Conservation (phyloP, 1,140 invertebrate genomes). For the Dysdera silvatica region DNA sequence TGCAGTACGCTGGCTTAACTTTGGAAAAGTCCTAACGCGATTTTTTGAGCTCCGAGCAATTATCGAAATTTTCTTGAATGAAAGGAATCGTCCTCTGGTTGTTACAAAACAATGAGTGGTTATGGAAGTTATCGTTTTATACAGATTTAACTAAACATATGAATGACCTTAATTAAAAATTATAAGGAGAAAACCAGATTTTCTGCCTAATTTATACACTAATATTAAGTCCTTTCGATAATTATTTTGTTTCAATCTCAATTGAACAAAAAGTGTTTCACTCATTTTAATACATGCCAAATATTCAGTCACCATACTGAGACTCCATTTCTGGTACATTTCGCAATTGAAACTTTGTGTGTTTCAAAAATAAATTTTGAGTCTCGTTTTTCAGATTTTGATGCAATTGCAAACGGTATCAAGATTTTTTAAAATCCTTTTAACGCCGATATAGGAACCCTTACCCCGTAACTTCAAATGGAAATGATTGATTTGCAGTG, state of each 20-base stretch:
- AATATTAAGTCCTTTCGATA: background rate
- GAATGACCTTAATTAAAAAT: background rate
- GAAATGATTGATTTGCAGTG: background rate
- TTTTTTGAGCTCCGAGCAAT: constrained; percentile 32
- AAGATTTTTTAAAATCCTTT: background rate
- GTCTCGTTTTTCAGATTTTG: background rate
- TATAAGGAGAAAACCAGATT: background rate
- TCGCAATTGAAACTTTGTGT: background rate
- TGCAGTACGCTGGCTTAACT: constrained; percentile 37
- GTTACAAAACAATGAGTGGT: background rate
- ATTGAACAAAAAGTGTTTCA: background rate
- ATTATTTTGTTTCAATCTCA: background rate
- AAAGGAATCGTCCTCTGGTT: background rate
- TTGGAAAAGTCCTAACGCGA: constrained; percentile 33
- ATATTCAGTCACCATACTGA: background rate
- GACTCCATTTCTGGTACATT: background rate
- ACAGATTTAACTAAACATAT: background rate
- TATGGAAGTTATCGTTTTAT: background rate
- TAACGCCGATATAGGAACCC: background rate
- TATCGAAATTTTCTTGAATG: background rate
- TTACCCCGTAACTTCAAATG: background rate
- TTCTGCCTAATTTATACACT: background rate
- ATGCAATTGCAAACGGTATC: background rate
- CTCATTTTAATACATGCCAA: background rate
- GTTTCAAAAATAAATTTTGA: background rate